These are phyloP conservation scores for Spisula solida DNA, from an alignment of 2,888 invertebrate species.

Conservation along the genomic window DNA sequence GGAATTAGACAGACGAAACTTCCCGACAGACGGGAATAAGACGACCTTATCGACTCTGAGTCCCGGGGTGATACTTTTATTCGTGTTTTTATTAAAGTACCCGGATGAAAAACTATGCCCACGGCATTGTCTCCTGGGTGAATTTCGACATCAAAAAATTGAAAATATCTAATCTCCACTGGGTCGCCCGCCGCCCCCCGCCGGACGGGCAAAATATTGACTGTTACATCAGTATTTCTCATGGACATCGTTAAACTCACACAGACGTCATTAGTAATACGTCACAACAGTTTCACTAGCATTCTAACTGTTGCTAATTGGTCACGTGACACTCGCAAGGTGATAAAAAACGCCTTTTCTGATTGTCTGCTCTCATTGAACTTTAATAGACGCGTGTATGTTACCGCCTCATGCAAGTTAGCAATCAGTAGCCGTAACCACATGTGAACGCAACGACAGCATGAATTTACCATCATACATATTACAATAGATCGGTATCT, in stretches of 20 bases:
- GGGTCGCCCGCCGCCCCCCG: too few relatives aligned
- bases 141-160: too few relatives aligned
- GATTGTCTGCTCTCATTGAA: not conserved
- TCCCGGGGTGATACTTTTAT: too few relatives aligned
- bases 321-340: not conserved
- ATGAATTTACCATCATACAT: not conserved
- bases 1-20: too few relatives aligned
- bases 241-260: not conserved
- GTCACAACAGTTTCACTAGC: not conserved
- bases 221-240: too few relatives aligned
- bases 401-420: not conserved
- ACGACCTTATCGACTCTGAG: too few relatives aligned
- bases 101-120: too few relatives aligned
- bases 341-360: not conserved
- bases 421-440: not conserved
- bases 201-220: too few relatives aligned
- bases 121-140: too few relatives aligned
- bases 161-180: too few relatives aligned
- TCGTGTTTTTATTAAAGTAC: too few relatives aligned
- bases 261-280: not conserved
- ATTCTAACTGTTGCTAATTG: not conserved
- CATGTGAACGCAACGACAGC: not conserved
- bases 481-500: not conserved
- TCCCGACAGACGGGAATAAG: too few relatives aligned
- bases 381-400: not conserved